A percentile compares a stretch with the other conserved stretches of the same genome.
Conservation (phyloP, 2,888 invertebrate species). For the Parthenolecanium corni region DNA sequence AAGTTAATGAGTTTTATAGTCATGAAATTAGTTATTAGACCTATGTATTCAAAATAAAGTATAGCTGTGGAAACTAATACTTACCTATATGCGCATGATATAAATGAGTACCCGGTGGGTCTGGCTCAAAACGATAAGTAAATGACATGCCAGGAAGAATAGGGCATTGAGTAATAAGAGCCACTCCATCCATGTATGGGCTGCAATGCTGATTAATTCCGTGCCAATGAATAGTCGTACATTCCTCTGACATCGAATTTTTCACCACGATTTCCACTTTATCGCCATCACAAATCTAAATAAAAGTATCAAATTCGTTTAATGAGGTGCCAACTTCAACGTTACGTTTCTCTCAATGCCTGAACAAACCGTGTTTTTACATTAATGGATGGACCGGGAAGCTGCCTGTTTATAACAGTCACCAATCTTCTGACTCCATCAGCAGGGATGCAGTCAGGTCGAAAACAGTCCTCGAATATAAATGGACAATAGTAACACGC, state of each 20-base stretch:
- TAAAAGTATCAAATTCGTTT: too few relatives aligned
- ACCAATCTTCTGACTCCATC: slow-evolving; percentile 68
- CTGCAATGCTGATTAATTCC: slow-evolving; percentile 67
- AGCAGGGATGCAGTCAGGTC: slow-evolving; percentile 69
- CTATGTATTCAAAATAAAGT: too few relatives aligned
- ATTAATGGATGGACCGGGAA: slow-evolving; percentile 80
- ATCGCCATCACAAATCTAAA: slow-evolving; percentile 75
- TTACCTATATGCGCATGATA: slow-evolving; percentile 64
- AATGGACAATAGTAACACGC: slow-evolving; percentile 75
- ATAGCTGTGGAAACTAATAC: not conserved
- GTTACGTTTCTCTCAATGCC: too few relatives aligned
- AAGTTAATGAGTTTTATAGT: too few relatives aligned
- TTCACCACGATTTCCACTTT: slow-evolving; percentile 67
- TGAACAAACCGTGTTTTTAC: too few relatives aligned
- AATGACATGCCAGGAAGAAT: slow-evolving; percentile 63
- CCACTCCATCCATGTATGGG: slow-evolving; percentile 83
- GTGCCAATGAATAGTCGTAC: slow-evolving; percentile 85
- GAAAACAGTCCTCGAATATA: slow-evolving; percentile 59
- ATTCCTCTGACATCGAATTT: slow-evolving; percentile 66
- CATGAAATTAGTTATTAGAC: too few relatives aligned
- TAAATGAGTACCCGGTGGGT: slow-evolving; percentile 68
- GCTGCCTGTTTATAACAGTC: slow-evolving; percentile 67
- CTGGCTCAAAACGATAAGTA: slow-evolving; percentile 51
- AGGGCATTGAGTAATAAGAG: slow-evolving; percentile 74
- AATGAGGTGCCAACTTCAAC: too few relatives aligned